Evolutionary conservation across 2,113 vertebrate genomes (phyloP).

Genomic region (Eclectus roratus): DNA sequence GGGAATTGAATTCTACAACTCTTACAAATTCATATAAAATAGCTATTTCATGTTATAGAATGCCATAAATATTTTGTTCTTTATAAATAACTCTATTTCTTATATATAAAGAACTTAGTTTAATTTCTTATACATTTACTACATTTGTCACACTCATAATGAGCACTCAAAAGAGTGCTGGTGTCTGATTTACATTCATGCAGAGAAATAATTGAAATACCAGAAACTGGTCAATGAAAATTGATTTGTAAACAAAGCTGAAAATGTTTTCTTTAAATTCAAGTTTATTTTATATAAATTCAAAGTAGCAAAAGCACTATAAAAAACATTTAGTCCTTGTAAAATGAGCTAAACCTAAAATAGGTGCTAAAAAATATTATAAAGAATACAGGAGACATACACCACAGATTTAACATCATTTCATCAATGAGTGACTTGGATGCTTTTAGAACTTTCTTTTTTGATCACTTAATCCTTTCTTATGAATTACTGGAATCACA

Average conservation of each 20-base stretch:
- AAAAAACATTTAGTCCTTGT: neutral
- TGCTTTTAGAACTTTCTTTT: neutral
- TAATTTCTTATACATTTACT: neutral
- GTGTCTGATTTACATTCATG: neutral
- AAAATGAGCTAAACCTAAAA: neutral
- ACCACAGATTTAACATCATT: neutral
- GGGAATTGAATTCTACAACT: neutral
- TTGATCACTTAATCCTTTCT: neutral
- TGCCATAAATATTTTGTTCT: neutral
- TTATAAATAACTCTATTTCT: neutral
- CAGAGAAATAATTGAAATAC: neutral
- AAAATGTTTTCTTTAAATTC: neutral
- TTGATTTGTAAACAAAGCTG: neutral
- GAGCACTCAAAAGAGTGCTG: neutral
- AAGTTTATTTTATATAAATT: neutral
- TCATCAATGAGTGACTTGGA: neutral
- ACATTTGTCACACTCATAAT: neutral
- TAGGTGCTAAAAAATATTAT: neutral
- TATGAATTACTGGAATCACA: neutral
- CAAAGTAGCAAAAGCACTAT: neutral
- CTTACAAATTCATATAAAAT: neutral
- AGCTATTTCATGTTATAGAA: neutral
- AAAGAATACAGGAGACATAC: neutral
- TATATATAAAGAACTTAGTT: neutral
- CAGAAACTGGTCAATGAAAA: neutral